These are phyloP conservation scores for Florisuga fusca DNA, from an alignment of 2,797 vertebrate genomes.

Conservation along the genomic window DNA sequence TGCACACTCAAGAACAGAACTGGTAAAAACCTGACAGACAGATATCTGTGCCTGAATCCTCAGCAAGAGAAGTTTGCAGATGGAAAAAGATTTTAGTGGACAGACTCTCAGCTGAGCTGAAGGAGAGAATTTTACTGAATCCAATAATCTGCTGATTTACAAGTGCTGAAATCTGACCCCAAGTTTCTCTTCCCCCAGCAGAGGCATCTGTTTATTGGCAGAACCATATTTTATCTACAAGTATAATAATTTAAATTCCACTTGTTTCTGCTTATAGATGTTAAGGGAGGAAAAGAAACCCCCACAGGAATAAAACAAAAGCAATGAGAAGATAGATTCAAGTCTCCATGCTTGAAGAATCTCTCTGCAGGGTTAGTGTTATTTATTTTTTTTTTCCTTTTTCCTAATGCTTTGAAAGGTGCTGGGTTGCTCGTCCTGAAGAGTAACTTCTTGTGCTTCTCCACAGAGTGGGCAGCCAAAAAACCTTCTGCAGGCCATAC, in stretches of 20 bases:
- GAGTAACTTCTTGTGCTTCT: background rate
- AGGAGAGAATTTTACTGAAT: background rate
- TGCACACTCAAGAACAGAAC: constrained; percentile 64
- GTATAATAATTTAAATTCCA: background rate
- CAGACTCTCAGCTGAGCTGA: constrained; percentile 21
- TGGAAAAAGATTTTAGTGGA: constrained; percentile 61
- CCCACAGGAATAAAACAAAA: background rate
- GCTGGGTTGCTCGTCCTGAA: background rate
- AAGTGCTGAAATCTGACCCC: background rate
- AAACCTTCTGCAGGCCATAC: rapidly evolving
- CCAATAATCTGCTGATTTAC: background rate
- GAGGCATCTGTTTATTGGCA: background rate
- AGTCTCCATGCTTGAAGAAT: background rate
- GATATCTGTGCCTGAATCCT: constrained; percentile 66
- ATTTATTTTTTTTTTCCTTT: background rate
- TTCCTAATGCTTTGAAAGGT: background rate
- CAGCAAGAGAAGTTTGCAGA: constrained; percentile 33
- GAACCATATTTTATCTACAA: background rate
- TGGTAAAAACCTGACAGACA: constrained; percentile 71
- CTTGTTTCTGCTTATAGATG: background rate
- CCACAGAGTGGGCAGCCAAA: background rate
- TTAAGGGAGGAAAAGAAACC: background rate
- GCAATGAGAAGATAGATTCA: background rate
- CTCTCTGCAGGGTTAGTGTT: background rate
- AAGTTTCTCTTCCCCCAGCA: background rate